Conservation (phyloP, 2,888 invertebrate genomes). For the Ypsolopha scabrella region DNA sequence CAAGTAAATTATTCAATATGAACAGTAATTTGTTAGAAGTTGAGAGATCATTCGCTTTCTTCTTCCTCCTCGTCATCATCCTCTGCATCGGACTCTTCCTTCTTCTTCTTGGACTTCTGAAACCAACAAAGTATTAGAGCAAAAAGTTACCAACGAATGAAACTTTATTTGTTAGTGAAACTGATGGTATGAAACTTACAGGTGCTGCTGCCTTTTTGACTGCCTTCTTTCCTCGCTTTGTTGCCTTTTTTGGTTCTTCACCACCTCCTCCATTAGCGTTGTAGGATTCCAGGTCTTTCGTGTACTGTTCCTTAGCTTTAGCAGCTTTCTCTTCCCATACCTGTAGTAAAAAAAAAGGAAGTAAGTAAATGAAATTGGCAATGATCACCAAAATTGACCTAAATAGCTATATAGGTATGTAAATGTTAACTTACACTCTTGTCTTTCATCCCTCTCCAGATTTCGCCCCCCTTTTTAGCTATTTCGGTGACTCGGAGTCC, state of each 20-base stretch:
- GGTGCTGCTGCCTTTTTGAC: conserved; percentile 53
- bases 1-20: conserved; percentile 69
- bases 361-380: conserved; percentile 7
- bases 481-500: conserved; percentile 93
- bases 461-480: conserved; percentile 94
- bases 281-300: conserved; percentile 85
- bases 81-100: conserved; percentile 74
- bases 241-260: conserved; percentile 65
- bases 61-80: conserved; percentile 74
- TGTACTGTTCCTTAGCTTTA: conserved; percentile 90
- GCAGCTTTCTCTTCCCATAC: conserved; percentile 94
- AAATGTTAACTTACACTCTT: conserved; percentile 75
- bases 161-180: neutral
- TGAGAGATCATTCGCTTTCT: conserved; percentile 74
- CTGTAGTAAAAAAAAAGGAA: conserved; percentile 42
- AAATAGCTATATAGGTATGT: neutral
- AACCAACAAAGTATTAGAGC: conserved; percentile 12
- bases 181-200: conserved; percentile 29
- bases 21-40: conserved; percentile 50
- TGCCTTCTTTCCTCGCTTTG: conserved; percentile 69
- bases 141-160: neutral
- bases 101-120: conserved; percentile 70
- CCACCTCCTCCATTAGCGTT: conserved; percentile 80
- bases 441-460: conserved; percentile 92
- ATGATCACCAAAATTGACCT: conserved; percentile 5